These are phyloP conservation scores for Xylocampa areola DNA, from an alignment of 2,888 invertebrate genomes.

Conservation along the genomic window DNA sequence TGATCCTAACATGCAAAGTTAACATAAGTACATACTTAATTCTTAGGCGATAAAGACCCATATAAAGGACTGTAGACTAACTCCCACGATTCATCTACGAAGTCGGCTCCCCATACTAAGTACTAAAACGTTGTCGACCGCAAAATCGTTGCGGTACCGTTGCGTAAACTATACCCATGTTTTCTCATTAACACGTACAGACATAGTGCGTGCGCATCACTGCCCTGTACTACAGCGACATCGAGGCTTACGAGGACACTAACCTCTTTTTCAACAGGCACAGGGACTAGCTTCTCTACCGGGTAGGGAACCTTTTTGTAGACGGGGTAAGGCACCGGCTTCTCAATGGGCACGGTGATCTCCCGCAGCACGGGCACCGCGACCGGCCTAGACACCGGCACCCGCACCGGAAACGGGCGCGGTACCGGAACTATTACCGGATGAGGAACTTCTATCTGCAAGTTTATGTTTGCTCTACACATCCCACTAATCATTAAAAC, in stretches of 20 bases:
- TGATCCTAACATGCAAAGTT: conserved; percentile 45
- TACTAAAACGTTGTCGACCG: conserved; percentile 31
- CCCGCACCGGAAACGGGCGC: conserved; percentile 93
- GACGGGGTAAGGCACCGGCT: conserved; percentile 92
- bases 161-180: conserved; percentile 44
- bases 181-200: conserved; percentile 41
- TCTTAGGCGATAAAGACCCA: conserved; percentile 12
- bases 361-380: conserved; percentile 92
- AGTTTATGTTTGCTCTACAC: conserved; percentile 64
- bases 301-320: conserved; percentile 93
- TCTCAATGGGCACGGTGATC: conserved; percentile 89
- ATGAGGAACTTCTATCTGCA: conserved; percentile 93
- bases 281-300: conserved; percentile 93
- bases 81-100: conserved; percentile 12
- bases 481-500: conserved; percentile 44
- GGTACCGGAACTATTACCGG: conserved; percentile 94
- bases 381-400: conserved; percentile 92
- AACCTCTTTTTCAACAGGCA: conserved; percentile 93
- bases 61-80: conserved; percentile 3
- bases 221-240: conserved; percentile 14
- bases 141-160: conserved; percentile 32
- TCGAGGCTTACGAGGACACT: conserved; percentile 61
- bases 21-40: conserved; percentile 7
- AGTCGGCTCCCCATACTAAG: conserved; percentile 30
- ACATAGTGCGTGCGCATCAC: conserved; percentile 40